These are phyloP conservation scores for Salvator merianae DNA, from an alignment of 2,113 vertebrate species.

Conservation along the genomic window DNA sequence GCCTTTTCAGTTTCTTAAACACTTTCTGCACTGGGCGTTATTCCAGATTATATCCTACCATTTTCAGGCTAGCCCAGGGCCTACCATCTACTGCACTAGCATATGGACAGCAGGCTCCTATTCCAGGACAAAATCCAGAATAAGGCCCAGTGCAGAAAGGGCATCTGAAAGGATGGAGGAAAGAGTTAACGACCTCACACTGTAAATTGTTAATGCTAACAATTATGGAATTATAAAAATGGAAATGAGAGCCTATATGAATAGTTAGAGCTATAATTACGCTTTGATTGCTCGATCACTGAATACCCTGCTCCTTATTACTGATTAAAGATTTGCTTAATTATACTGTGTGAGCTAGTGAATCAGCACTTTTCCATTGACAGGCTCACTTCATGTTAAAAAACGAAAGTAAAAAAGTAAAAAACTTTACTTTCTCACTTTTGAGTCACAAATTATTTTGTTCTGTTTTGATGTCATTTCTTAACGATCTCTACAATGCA, in stretches of 20 bases:
- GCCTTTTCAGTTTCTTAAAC: not conserved
- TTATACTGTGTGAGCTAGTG: conserved; percentile 52
- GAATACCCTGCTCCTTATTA: conserved; percentile 53
- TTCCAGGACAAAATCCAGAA: too few species aligned
- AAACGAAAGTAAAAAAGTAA: too few species aligned
- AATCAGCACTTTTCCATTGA: conserved; percentile 54
- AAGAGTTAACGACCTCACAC: conserved; percentile 33
- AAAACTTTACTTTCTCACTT: conserved; percentile 36
- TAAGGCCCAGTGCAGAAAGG: too few species aligned
- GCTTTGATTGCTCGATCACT: conserved; percentile 46
- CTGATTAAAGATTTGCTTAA: conserved; percentile 60
- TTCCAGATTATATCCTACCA: too few species aligned
- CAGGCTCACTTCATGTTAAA: conserved; percentile 36
- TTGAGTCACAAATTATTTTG: conserved; percentile 52
- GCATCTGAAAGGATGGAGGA: conserved; percentile 10
- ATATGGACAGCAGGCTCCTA: too few species aligned
- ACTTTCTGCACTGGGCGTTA: too few species aligned
- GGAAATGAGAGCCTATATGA: conserved; percentile 39
- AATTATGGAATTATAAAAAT: conserved; percentile 36
- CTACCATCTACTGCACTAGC: too few species aligned
- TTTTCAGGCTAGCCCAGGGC: too few species aligned
- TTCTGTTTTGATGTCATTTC: conserved; percentile 2
- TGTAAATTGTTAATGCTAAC: conserved; percentile 15
- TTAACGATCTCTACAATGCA: conserved; percentile 36
- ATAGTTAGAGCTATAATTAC: conserved; percentile 45